Percentiles rank a stretch among this genome's conserved stretches.
These are phyloP conservation scores for Fregata magnificens DNA, from an alignment of 2,113 vertebrate genomes.

Conservation along the genomic window DNA sequence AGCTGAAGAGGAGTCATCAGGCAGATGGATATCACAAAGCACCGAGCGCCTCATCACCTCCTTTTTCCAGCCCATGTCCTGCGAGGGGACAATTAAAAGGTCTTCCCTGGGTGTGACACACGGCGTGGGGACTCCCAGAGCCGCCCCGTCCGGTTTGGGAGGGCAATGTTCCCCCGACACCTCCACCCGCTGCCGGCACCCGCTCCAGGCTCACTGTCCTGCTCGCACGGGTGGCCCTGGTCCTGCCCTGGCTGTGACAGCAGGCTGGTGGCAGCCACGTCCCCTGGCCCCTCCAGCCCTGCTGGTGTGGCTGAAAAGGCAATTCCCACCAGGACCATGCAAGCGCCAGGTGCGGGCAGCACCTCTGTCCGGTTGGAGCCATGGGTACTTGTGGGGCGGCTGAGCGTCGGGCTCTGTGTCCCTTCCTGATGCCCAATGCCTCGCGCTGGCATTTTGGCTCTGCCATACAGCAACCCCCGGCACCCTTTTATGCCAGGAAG, in stretches of 20 bases:
- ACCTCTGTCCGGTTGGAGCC: not conserved
- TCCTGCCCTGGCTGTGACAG: not conserved
- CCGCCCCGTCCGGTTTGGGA: rapidly evolving
- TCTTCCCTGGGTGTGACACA: not conserved
- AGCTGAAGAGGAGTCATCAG: not conserved
- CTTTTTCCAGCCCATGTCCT: not conserved
- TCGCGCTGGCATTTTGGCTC: not conserved
- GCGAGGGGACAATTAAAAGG: not conserved
- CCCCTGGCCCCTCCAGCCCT: not conserved
- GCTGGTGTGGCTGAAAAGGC: not conserved
- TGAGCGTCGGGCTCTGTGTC: not conserved
- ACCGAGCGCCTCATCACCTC: not conserved
- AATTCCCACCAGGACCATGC: rapidly evolving
- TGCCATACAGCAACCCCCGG: not conserved
- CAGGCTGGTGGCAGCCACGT: not conserved
- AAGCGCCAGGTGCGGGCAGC: rapidly evolving
- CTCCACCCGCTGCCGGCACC: not conserved
- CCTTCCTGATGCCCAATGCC: not conserved
- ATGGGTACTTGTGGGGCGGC: not conserved
- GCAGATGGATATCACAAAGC: not conserved
- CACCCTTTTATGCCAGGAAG: not conserved
- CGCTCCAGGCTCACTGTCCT: not conserved
- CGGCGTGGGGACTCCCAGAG: not conserved
- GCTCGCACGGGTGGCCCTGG: not conserved
- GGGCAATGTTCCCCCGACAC: not conserved